Evolutionary conservation across 2,797 vertebrate species (phyloP).

Genomic region (Coccyzus lansbergi): DNA sequence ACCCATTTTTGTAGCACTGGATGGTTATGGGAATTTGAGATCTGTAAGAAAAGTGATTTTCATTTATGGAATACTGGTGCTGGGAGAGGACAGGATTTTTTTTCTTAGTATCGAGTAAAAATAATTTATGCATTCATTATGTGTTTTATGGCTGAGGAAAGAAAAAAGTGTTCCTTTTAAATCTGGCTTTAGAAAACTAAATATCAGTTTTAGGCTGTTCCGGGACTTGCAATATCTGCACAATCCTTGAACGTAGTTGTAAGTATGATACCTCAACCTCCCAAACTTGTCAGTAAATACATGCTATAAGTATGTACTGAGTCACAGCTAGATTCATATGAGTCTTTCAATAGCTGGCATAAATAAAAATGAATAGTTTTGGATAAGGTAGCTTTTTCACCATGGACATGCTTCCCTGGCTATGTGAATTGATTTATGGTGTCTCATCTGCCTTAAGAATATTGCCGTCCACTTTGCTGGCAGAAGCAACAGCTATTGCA

Average conservation of each 20-base stretch:
- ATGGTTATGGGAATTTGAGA: background rate
- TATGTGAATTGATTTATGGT: background rate
- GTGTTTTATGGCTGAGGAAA: slow-evolving; percentile 1
- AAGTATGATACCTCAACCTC: slow-evolving; percentile 3
- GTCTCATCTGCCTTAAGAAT: background rate
- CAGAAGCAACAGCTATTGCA: background rate
- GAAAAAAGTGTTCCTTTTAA: slow-evolving; percentile 25
- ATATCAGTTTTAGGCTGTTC: slow-evolving; percentile 19
- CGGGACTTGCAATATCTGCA: slow-evolving; percentile 29
- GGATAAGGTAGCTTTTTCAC: background rate
- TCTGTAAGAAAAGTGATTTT: background rate
- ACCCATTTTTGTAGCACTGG: background rate
- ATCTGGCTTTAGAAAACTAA: slow-evolving; percentile 46
- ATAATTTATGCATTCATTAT: slow-evolving; percentile 18
- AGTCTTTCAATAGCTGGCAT: slow-evolving; percentile 30
- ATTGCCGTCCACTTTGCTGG: background rate
- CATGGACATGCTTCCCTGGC: background rate
- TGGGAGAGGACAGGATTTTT: background rate
- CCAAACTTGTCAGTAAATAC: slow-evolving; percentile 53
- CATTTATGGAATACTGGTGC: background rate
- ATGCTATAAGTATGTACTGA: slow-evolving; percentile 21
- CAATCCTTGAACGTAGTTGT: slow-evolving; percentile 25
- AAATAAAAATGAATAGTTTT: slow-evolving; percentile 19
- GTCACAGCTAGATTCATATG: background rate
- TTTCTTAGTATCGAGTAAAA: slow-evolving; percentile 5